Percentiles rank a stretch among this genome's conserved stretches.
These are phyloP conservation scores for Myanophis thanlyinensis DNA, from an alignment of 2,113 vertebrate species.

Conservation along the genomic window DNA sequence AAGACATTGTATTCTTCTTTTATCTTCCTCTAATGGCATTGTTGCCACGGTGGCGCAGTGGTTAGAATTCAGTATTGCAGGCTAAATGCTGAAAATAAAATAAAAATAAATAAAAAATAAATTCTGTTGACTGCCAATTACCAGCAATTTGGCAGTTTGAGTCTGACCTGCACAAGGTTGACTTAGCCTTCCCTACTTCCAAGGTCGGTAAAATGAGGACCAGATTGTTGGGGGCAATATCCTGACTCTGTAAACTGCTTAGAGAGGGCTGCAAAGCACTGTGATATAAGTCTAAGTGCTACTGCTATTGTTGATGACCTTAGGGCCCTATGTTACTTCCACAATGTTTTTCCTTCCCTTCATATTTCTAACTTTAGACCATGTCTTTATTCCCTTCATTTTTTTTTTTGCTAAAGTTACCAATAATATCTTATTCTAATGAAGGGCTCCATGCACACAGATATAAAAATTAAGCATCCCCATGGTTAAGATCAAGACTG, in stretches of 20 bases:
- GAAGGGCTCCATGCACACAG: neutral
- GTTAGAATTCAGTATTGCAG: neutral
- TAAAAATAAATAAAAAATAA: too few relatives aligned
- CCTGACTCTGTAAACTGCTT: neutral
- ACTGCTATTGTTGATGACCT: neutral
- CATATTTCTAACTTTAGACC: neutral
- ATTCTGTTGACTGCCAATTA: neutral
- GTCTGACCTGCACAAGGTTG: neutral
- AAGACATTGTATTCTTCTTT: neutral
- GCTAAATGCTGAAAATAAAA: too few relatives aligned
- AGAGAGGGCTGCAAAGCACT: neutral
- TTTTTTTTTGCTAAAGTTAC: neutral
- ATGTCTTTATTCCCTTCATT: neutral
- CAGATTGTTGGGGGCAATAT: neutral
- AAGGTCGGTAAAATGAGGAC: neutral
- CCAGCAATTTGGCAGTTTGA: neutral
- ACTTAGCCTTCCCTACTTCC: neutral
- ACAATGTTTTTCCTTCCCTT: neutral
- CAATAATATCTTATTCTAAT: neutral
- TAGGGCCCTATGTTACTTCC: neutral
- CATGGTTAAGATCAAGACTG: neutral
- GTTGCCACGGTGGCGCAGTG: neutral
- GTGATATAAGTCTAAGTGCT: neutral
- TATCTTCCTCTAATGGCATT: neutral
- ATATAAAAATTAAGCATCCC: neutral